Evolutionary conservation across 2,888 invertebrate genomes (phyloP).

Genomic region (Drosophila koepferae): DNA sequence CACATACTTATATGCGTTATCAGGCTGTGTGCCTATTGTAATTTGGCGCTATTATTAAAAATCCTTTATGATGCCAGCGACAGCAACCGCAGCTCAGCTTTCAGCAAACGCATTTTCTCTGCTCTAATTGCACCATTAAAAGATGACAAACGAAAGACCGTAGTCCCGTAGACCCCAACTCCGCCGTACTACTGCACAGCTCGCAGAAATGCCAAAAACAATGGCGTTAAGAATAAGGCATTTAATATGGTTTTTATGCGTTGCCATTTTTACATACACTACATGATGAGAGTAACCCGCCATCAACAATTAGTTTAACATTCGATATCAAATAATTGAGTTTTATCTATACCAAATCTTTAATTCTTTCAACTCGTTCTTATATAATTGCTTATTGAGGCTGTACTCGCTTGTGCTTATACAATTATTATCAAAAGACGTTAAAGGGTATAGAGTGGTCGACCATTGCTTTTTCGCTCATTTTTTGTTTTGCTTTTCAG

Average conservation of each 20-base stretch:
- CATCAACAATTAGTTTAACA: not conserved
- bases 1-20: slow-evolving; percentile 20
- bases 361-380: not conserved
- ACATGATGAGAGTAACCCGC: no score
- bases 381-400: not conserved
- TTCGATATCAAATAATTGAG: no score
- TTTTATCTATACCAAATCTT: no score
- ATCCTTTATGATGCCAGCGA: slow-evolving; percentile 75
- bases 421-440: not conserved
- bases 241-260: slow-evolving; percentile 78
- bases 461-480: not conserved
- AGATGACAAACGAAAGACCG: slow-evolving; percentile 72
- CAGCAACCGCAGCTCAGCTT: slow-evolving; percentile 69
- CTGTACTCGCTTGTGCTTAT: not conserved
- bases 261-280: slow-evolving; percentile 53
- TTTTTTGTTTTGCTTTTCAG: slow-evolving; percentile 23
- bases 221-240: slow-evolving; percentile 59
- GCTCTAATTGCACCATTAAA: slow-evolving; percentile 80
- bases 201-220: slow-evolving; percentile 43
- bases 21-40: slow-evolving; percentile 68
- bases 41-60: slow-evolving; percentile 79
- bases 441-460: slow-evolving; percentile 16
- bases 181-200: slow-evolving; percentile 26
- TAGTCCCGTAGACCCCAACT: slow-evolving; percentile 14
- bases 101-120: slow-evolving; percentile 78